Conservation (phyloP, 2,888 invertebrate genomes). For the Lordiphosa andalusiaca region DNA sequence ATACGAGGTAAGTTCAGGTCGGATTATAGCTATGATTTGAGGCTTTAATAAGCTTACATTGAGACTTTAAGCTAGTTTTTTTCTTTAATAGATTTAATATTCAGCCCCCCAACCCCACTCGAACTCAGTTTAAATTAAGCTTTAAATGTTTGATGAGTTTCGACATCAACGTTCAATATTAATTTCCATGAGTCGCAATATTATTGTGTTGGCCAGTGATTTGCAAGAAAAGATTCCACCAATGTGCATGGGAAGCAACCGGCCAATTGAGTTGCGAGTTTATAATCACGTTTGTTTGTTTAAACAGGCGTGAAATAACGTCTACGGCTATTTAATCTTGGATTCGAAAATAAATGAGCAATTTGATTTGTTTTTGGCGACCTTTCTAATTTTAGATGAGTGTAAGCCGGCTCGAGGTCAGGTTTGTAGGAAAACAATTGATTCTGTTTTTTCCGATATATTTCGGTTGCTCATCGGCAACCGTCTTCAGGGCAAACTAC, state of each 20-base stretch:
- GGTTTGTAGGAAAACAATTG: too few species aligned
- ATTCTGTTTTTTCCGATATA: too few species aligned
- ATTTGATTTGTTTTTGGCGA: too few species aligned
- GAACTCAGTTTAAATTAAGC: background rate
- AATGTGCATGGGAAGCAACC: conserved; percentile 9
- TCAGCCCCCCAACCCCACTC: background rate
- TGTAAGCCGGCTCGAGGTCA: too few species aligned
- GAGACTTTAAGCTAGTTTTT: background rate
- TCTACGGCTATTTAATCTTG: too few species aligned
- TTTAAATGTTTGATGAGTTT: conserved; percentile 13
- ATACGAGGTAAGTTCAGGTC: conserved; percentile 33
- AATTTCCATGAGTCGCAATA: conserved; percentile 17
- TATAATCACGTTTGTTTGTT: conserved; percentile 1
- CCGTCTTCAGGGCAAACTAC: too few species aligned
- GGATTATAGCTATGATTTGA: conserved; percentile 52
- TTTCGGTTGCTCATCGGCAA: too few species aligned
- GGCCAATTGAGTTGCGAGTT: conserved; percentile 5
- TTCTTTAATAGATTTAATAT: conserved; percentile 11
- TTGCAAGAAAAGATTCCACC: conserved; percentile 17
- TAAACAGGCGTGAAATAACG: conserved; percentile 1
- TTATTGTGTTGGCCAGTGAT: conserved; percentile 19
- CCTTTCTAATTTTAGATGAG: too few species aligned
- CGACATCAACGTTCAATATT: conserved; percentile 7
- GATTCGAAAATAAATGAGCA: conserved; percentile 10
- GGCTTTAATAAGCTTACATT: conserved; percentile 7